Percentiles rank a stretch among this genome's conserved stretches.
These are phyloP conservation scores for Apistogramma diplotaenia DNA, from an alignment of 2,113 vertebrate species.

Conservation along the genomic window DNA sequence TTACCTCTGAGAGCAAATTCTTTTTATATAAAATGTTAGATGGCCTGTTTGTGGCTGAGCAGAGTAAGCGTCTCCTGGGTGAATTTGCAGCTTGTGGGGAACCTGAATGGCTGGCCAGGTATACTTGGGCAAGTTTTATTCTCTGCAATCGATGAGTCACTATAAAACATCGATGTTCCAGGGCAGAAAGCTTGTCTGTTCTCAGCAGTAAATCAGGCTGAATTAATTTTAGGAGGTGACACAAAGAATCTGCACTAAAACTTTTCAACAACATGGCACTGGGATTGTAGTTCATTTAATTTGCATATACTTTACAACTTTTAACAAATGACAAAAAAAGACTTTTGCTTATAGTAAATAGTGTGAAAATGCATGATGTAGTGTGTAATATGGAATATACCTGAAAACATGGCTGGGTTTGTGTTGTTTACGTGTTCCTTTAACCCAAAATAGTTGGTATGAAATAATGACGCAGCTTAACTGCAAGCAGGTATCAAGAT, in stretches of 20 bases:
- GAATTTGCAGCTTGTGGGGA: neutral
- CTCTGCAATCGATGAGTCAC: constrained; percentile 21
- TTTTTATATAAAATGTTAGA: neutral
- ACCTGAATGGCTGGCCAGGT: neutral
- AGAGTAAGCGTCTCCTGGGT: neutral
- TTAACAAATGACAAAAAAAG: neutral
- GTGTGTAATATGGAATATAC: neutral
- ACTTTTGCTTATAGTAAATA: neutral
- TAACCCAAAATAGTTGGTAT: neutral
- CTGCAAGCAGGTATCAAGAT: constrained; percentile 7
- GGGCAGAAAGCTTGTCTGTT: constrained; percentile 8
- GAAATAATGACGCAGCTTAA: neutral
- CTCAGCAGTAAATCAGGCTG: constrained; percentile 15
- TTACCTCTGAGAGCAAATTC: neutral
- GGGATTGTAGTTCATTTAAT: neutral
- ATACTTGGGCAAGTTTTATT: constrained; percentile 11
- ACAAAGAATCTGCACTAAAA: constrained; percentile 5
- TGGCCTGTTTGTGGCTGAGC: neutral
- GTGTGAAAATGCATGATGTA: neutral
- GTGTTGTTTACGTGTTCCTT: neutral
- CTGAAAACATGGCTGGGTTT: neutral
- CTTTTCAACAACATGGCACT: neutral
- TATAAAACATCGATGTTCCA: constrained; percentile 26
- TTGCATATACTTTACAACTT: neutral
- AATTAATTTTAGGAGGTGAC: constrained; percentile 16